Conservation (phyloP, 2,113 vertebrate species). For the Phoxinus phoxinus region DNA sequence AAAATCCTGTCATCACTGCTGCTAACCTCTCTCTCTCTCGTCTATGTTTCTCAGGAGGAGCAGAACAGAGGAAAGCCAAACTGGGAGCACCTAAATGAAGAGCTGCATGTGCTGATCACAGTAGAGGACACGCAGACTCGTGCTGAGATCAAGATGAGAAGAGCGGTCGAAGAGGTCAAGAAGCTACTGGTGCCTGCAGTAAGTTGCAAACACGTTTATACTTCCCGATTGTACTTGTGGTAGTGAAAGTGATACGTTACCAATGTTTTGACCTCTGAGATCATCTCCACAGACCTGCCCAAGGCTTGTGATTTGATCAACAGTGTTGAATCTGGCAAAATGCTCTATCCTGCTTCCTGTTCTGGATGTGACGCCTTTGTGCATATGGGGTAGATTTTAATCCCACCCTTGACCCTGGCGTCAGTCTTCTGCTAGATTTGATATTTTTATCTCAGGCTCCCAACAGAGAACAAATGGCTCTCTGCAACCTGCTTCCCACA, state of each 20-base stretch:
- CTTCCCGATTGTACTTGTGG: background rate
- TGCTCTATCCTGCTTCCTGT: background rate
- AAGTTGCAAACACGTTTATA: slow-evolving; percentile 56
- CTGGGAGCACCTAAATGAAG: slow-evolving; percentile 85
- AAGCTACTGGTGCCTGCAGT: slow-evolving; percentile 85
- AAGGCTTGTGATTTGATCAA: slow-evolving; percentile 6
- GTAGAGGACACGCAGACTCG: slow-evolving; percentile 83
- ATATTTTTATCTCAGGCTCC: slow-evolving; percentile 43
- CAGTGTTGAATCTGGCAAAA: slow-evolving; percentile 2
- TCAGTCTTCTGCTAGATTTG: slow-evolving; percentile 28
- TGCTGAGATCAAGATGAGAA: slow-evolving; percentile 82
- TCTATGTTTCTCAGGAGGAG: slow-evolving; percentile 74
- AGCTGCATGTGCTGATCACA: slow-evolving; percentile 83
- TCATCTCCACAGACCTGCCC: background rate
- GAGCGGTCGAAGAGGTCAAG: slow-evolving; percentile 83
- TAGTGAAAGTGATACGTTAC: background rate
- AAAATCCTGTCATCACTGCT: background rate
- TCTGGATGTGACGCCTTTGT: slow-evolving; percentile 4
- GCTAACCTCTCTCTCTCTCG: slow-evolving; percentile 4
- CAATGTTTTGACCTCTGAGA: background rate
- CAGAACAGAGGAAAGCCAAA: slow-evolving; percentile 86
- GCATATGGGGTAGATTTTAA: slow-evolving; percentile 47
- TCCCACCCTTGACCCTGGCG: slow-evolving; percentile 32
- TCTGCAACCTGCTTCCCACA: slow-evolving; percentile 37
- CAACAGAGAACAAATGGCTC: slow-evolving; percentile 48